phyloP scores from a whole-genome alignment of 1,140 invertebrate species.

The Drosophila aff. region DNA sequence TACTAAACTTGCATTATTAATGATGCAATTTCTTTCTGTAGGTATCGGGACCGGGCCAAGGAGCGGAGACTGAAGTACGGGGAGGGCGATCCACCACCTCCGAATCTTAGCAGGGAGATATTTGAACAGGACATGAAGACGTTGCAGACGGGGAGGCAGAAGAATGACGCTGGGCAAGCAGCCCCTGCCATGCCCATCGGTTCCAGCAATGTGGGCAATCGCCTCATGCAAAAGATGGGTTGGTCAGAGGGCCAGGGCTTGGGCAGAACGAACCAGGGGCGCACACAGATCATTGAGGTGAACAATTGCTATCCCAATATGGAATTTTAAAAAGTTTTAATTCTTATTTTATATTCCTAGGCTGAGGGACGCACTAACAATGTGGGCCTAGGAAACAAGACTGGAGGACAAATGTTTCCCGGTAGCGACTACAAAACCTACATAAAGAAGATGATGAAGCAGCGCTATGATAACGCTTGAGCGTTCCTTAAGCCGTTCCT shows the following conservation, averaged over 20 bases:
- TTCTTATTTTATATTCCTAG: constrained; percentile 27
- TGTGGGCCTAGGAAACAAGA: constrained; percentile 90
- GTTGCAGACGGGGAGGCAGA: constrained; percentile 56
- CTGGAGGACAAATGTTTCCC: constrained; percentile 88
- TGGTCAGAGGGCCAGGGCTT: constrained; percentile 98
- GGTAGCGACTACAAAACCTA: constrained; percentile 95
- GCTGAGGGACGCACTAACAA: constrained; percentile 86
- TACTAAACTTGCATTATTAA: no score
- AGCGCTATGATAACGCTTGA: constrained; percentile 89
- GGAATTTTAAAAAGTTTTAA: neutral
- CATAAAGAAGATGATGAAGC: constrained; percentile 95
- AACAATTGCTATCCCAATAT: neutral
- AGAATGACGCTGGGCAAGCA: constrained; percentile 67
- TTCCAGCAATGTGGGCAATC: constrained; percentile 95
- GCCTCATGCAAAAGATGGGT: constrained; percentile 98
- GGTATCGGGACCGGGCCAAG: constrained; percentile 96
- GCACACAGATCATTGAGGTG: constrained; percentile 95
- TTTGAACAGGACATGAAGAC: constrained; percentile 86
- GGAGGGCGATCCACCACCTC: constrained; percentile 90
- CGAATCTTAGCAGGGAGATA: constrained; percentile 90
- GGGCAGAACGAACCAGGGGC: constrained; percentile 96
- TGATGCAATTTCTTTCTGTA: neutral
- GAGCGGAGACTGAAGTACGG: constrained; percentile 98
- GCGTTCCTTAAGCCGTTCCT: neutral
- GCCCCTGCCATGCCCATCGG: constrained; percentile 88